A percentile compares a stretch with the other conserved stretches of the same genome.
phyloP scores from a whole-genome alignment of 2,797 vertebrate genomes.

The Luscinia megarhynchos region DNA sequence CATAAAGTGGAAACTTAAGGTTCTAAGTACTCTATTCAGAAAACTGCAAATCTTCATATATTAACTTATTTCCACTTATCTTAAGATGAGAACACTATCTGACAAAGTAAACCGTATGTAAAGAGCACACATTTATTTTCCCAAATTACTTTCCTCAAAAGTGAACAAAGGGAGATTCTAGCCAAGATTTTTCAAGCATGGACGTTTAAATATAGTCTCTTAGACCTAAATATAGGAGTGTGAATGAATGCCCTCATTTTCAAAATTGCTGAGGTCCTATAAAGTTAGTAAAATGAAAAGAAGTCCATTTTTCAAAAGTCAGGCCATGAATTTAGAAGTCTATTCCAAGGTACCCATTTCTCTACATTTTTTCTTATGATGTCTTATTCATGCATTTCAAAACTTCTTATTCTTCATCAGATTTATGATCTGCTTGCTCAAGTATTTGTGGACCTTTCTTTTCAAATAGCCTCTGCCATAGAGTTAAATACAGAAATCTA shows the following conservation, averaged over 20 bases:
- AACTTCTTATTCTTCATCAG: background rate
- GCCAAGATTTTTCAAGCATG: constrained; percentile 25
- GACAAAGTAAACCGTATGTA: background rate
- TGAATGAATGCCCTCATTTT: constrained; percentile 27
- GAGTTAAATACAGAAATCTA: constrained; percentile 34
- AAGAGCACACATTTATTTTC: background rate
- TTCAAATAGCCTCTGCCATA: background rate
- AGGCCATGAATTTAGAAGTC: background rate
- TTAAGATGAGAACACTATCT: background rate
- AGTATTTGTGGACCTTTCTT: background rate
- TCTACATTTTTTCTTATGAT: background rate
- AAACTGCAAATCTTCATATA: background rate
- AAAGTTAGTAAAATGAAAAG: background rate
- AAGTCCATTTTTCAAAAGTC: background rate
- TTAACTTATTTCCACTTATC: background rate
- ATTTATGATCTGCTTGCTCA: constrained; percentile 29
- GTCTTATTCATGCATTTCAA: constrained; percentile 29
- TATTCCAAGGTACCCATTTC: background rate
- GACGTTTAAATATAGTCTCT: background rate
- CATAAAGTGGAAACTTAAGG: background rate
- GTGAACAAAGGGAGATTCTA: background rate
- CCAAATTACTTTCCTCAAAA: constrained; percentile 21
- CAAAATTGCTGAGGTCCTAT: constrained; percentile 22
- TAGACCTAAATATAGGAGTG: constrained; percentile 16
- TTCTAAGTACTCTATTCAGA: background rate